phyloP scores from a whole-genome alignment of 2,113 vertebrate genomes.

The Petrocephalus zakoni region DNA sequence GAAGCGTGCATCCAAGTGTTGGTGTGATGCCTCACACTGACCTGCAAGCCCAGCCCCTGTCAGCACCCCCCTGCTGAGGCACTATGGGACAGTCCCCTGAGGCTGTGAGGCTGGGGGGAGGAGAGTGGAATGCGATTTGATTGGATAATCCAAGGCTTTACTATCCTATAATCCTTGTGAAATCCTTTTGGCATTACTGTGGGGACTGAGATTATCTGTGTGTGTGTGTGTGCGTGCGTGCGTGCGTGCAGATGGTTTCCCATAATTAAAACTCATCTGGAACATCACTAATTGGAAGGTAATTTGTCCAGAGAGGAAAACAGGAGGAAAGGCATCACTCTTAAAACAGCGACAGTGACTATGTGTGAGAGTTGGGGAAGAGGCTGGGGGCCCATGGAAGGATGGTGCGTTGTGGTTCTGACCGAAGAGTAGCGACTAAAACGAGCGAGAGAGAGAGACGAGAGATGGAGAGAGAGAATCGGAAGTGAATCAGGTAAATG shows the following conservation, averaged over 20 bases:
- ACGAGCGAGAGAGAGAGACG: not conserved
- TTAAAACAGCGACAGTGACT: slow-evolving; percentile 17
- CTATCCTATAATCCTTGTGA: slow-evolving; percentile 65
- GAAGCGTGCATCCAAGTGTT: not conserved
- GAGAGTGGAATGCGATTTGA: slow-evolving; percentile 63
- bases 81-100: slow-evolving; percentile 54
- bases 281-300: slow-evolving; percentile 61
- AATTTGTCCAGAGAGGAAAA: slow-evolving; percentile 44
- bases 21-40: not conserved
- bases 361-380: not conserved
- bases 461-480: not conserved
- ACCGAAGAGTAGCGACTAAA: not conserved
- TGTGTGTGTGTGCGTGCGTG: slow-evolving; percentile 50
- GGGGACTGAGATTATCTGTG: slow-evolving; percentile 58
- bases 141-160: slow-evolving; percentile 72
- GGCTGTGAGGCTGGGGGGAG: slow-evolving; percentile 45
- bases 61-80: slow-evolving; percentile 29
- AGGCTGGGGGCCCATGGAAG: slow-evolving; percentile 18
- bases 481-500: not conserved
- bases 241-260: slow-evolving; percentile 36
- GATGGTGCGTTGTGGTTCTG: not conserved
- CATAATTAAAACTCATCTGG: slow-evolving; percentile 60
- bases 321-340: slow-evolving; percentile 37
- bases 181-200: slow-evolving; percentile 65
- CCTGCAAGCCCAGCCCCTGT: not conserved